phyloP scores from a whole-genome alignment of 2,888 invertebrate species.

The Tolmerus cingulatus region DNA sequence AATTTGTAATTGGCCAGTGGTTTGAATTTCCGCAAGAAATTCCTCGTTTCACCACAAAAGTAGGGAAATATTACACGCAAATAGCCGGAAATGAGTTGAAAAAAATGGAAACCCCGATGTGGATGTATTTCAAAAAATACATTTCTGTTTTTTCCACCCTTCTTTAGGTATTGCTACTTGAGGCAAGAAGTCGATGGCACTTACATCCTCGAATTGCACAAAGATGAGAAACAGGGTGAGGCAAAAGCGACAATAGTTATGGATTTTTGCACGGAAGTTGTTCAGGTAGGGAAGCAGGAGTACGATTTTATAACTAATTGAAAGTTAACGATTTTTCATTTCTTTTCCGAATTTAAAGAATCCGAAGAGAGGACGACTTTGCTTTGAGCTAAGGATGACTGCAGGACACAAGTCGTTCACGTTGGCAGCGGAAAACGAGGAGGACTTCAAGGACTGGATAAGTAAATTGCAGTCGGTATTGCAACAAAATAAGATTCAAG shows the following conservation, averaged over 20 bases:
- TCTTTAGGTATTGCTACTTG: constrained; percentile 79
- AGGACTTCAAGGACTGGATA: constrained; percentile 85
- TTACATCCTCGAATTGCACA: constrained; percentile 89
- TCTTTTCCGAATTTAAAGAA: constrained; percentile 66
- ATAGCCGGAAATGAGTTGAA: not conserved
- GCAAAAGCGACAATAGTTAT: constrained; percentile 91
- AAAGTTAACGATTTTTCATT: not conserved
- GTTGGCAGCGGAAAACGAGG: constrained; percentile 85
- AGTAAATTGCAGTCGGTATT: constrained; percentile 82
- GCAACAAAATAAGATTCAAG: constrained; percentile 82
- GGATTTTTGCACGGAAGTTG: constrained; percentile 91
- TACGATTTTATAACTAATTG: not conserved
- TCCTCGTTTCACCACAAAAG: not conserved
- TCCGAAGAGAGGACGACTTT: constrained; percentile 81
- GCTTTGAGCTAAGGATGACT: constrained; percentile 88
- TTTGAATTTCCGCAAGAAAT: constrained; percentile 14
- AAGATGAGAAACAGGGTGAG: constrained; percentile 91
- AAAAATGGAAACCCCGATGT: not conserved
- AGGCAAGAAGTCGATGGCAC: constrained; percentile 91
- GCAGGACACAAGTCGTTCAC: constrained; percentile 86
- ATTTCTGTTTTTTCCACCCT: not conserved
- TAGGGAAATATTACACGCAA: not conserved
- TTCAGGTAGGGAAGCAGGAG: constrained; percentile 67
- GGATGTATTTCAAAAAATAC: not conserved
- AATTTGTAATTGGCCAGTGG: not conserved